These are phyloP conservation scores for Drosophila anomalipes DNA, from an alignment of 2,888 invertebrate genomes.

Conservation along the genomic window DNA sequence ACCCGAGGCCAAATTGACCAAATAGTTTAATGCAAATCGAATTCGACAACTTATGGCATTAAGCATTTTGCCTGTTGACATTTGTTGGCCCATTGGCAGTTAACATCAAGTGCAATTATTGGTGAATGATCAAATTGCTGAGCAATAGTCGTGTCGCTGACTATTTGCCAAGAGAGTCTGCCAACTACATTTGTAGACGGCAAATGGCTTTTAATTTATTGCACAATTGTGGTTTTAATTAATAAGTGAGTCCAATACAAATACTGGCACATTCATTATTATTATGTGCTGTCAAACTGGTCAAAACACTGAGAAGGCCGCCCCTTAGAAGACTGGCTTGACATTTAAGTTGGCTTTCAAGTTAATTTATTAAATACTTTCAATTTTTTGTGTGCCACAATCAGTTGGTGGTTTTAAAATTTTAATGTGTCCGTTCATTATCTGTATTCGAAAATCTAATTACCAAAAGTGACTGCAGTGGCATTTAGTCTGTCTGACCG, in stretches of 20 bases:
- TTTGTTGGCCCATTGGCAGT: constrained; percentile 12
- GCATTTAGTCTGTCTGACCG: constrained; percentile 22
- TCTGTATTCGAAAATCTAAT: constrained; percentile 78
- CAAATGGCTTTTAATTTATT: constrained; percentile 47
- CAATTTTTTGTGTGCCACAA: constrained; percentile 43
- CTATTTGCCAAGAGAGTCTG: constrained; percentile 28
- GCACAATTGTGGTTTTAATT: constrained; percentile 44
- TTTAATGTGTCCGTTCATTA: constrained; percentile 78
- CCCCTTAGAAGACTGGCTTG: constrained; percentile 29
- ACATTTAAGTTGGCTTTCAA: constrained; percentile 67
- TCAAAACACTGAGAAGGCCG: constrained; percentile 13
- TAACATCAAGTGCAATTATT: constrained; percentile 26
- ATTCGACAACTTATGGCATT: background rate
- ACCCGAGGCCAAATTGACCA: background rate
- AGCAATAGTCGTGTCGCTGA: background rate
- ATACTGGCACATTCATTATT: constrained; percentile 15
- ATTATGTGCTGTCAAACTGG: constrained; percentile 46
- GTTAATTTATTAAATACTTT: constrained; percentile 79
- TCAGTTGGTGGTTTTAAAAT: constrained; percentile 69
- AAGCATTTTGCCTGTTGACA: background rate
- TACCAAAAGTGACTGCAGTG: constrained; percentile 73
- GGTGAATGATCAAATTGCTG: constrained; percentile 8
- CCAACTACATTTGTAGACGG: constrained; percentile 17
- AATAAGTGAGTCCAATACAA: constrained; percentile 8
- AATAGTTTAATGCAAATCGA: constrained; percentile 8